A percentile compares a stretch with the other conserved stretches of the same genome.
These are phyloP conservation scores for Aplochiton taeniatus DNA, from an alignment of 2,797 vertebrate species.

Conservation along the genomic window DNA sequence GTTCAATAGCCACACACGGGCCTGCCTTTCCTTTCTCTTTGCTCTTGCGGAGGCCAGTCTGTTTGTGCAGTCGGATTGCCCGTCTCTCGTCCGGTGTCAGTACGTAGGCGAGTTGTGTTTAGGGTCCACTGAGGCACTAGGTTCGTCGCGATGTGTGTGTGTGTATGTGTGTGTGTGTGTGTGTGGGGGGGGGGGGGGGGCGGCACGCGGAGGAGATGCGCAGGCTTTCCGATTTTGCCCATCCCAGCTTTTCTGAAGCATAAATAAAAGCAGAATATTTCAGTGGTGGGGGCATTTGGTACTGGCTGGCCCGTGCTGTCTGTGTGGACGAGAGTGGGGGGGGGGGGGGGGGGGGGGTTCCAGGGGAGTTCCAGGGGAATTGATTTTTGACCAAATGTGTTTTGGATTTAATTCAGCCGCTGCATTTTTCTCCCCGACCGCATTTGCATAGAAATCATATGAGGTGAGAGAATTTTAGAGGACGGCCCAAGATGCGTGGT, in stretches of 20 bases:
- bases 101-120: no score
- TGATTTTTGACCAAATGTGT: conserved; percentile 87
- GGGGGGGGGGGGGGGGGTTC: conserved; percentile 35
- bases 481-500: conserved; percentile 60
- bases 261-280: conserved; percentile 81
- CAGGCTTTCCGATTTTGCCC: conserved; percentile 67
- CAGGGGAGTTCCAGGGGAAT: conserved; percentile 76
- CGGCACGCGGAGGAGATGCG: neutral
- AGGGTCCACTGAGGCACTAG: neutral
- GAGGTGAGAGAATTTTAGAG: conserved; percentile 78
- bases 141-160: neutral
- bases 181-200: conserved; percentile 4
- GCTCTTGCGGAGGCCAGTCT: no score
- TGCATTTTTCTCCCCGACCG: conserved; percentile 58
- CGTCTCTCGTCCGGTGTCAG: no score
- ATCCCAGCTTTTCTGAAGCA: conserved; percentile 72
- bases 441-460: conserved; percentile 89
- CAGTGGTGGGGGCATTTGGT: conserved; percentile 68
- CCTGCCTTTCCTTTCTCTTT: no score
- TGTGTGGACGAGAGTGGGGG: conserved; percentile 28
- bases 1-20: no score
- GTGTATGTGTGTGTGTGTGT: conserved; percentile 5
- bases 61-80: no score
- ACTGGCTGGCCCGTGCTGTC: conserved; percentile 53
- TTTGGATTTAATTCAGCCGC: conserved; percentile 77